phyloP scores from a whole-genome alignment of 2,888 invertebrate genomes.

The Halictus ligatus region DNA sequence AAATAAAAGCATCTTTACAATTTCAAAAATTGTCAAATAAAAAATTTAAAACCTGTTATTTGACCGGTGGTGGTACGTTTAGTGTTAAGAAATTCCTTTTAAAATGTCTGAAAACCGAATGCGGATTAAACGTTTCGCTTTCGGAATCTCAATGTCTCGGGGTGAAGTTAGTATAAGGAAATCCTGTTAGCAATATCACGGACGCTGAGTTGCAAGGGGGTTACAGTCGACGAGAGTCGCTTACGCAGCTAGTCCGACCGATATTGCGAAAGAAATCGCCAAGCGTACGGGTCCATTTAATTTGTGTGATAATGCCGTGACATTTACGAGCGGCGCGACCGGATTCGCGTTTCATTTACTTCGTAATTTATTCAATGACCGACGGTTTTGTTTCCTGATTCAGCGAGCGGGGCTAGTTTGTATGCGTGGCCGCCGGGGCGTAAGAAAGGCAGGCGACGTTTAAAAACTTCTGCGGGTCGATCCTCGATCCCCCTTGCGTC shows the following conservation, averaged over 20 bases:
- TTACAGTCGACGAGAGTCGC: not conserved
- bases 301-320: constrained; percentile 41
- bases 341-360: constrained; percentile 34
- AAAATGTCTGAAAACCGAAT: not conserved
- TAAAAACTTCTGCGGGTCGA: not conserved
- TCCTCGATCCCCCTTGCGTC: not conserved
- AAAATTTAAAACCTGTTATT: too few relatives aligned
- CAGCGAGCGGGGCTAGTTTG: not conserved
- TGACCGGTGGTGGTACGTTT: too few relatives aligned
- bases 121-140: not conserved
- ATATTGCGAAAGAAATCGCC: constrained; percentile 19
- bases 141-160: not conserved
- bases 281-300: constrained; percentile 26
- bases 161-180: not conserved
- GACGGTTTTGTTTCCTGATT: constrained; percentile 24
- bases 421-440: not conserved
- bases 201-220: not conserved
- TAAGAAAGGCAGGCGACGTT: not conserved
- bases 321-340: constrained; percentile 4
- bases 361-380: constrained; percentile 46
- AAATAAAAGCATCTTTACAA: too few relatives aligned
- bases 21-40: too few relatives aligned
- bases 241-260: constrained; percentile 1
- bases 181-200: not conserved
- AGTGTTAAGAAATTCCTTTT: too few relatives aligned